phyloP scores from a whole-genome alignment of 2,113 vertebrate species.

The mouse (Mus musculus) region DNA sequence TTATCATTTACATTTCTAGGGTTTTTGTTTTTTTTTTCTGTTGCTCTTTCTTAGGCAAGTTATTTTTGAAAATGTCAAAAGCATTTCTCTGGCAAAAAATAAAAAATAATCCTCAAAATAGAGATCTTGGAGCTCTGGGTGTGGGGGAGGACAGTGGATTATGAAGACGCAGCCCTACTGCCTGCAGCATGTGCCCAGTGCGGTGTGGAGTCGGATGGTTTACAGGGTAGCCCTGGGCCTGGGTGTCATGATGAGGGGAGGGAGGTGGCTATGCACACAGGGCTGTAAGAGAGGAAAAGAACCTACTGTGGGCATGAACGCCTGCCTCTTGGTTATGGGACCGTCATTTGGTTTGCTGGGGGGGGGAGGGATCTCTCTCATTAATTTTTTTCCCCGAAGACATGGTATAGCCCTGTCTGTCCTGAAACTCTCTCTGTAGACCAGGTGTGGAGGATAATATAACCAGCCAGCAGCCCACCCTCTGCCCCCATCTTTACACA shows the following conservation, averaged over 20 bases:
- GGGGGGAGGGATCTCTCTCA: too few species aligned
- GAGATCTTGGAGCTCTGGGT: not conserved
- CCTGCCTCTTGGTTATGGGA: too few species aligned
- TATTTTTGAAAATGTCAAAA: conserved; percentile 72
- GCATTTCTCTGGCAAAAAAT: conserved; percentile 24
- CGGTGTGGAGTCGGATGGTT: not conserved
- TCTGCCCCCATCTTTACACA: not conserved
- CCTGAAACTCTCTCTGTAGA: not conserved
- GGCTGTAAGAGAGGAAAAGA: not conserved
- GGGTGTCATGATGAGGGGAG: not conserved
- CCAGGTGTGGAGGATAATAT: not conserved
- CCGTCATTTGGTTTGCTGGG: not conserved
- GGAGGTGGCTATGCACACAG: not conserved
- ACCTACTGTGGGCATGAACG: not conserved
- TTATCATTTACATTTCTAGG: conserved; percentile 58
- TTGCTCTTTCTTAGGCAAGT: conserved; percentile 55
- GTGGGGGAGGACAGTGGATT: not conserved
- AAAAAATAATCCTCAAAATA: conserved; percentile 58
- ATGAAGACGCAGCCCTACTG: not conserved
- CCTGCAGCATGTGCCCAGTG: not conserved
- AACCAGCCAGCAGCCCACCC: not conserved
- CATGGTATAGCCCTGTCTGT: not conserved
- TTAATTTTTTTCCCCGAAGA: not conserved
- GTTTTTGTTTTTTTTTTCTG: conserved; percentile 47
- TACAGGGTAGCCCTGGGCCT: not conserved